These are phyloP conservation scores for Chiloscyllium plagiosum DNA, from an alignment of 2,113 vertebrate genomes.

Conservation along the genomic window DNA sequence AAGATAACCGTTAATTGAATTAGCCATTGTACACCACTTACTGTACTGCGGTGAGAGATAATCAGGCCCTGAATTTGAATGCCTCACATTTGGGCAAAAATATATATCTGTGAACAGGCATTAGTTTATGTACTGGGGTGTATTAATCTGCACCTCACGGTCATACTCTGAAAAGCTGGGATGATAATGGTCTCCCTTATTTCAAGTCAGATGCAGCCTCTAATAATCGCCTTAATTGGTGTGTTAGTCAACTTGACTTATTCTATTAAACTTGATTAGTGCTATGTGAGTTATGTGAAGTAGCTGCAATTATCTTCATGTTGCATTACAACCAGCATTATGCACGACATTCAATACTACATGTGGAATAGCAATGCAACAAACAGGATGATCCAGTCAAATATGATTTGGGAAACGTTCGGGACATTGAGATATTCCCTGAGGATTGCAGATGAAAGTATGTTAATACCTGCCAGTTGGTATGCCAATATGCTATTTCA, in stretches of 20 bases:
- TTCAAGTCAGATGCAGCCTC: neutral
- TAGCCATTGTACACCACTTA: constrained; percentile 13
- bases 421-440: neutral
- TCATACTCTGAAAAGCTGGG: neutral
- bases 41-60: neutral
- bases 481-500: neutral
- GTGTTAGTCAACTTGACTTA: neutral
- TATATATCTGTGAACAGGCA: neutral
- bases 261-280: constrained; percentile 27
- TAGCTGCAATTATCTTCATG: neutral
- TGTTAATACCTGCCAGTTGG: neutral
- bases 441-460: neutral
- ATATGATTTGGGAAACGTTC: neutral
- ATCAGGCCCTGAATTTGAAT: neutral
- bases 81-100: neutral
- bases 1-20: neutral
- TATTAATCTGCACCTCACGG: neutral
- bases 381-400: neutral
- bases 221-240: constrained; percentile 25
- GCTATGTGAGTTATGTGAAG: neutral
- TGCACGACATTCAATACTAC: neutral
- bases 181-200: neutral
- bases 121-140: neutral
- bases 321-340: neutral
- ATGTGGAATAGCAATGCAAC: neutral